A percentile compares a stretch with the other conserved stretches of the same genome.
These are phyloP conservation scores for Dicaeum eximium DNA, from an alignment of 2,113 vertebrate genomes.

Conservation along the genomic window DNA sequence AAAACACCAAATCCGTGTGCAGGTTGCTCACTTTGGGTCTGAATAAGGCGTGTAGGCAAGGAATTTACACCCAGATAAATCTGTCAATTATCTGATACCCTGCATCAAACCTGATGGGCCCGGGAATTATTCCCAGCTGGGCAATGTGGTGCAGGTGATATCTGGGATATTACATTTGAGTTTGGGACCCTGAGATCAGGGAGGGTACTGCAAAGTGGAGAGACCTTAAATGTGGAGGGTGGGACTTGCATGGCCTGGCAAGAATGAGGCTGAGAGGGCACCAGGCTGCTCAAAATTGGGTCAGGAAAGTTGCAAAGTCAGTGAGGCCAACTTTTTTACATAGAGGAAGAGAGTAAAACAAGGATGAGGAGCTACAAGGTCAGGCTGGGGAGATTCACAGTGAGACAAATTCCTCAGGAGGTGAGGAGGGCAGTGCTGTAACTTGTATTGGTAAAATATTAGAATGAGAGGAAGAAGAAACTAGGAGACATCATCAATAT, in stretches of 20 bases:
- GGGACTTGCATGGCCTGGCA: neutral
- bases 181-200: neutral
- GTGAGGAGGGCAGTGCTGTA: neutral
- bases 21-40: neutral
- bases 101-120: neutral
- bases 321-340: neutral
- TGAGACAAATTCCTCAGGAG: neutral
- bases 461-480: neutral
- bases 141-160: neutral
- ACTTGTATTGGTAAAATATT: neutral
- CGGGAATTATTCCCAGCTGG: neutral
- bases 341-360: neutral
- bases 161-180: neutral
- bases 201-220: neutral
- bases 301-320: neutral
- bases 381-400: neutral
- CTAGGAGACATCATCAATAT: neutral
- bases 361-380: neutral
- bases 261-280: neutral
- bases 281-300: neutral
- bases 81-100: neutral
- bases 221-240: fast-evolving
- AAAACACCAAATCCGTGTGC: neutral
- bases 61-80: neutral
- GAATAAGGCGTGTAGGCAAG: neutral